These are phyloP conservation scores for Zygothrica quintamaculata DNA, from an alignment of 2,888 invertebrate species.

Conservation along the genomic window DNA sequence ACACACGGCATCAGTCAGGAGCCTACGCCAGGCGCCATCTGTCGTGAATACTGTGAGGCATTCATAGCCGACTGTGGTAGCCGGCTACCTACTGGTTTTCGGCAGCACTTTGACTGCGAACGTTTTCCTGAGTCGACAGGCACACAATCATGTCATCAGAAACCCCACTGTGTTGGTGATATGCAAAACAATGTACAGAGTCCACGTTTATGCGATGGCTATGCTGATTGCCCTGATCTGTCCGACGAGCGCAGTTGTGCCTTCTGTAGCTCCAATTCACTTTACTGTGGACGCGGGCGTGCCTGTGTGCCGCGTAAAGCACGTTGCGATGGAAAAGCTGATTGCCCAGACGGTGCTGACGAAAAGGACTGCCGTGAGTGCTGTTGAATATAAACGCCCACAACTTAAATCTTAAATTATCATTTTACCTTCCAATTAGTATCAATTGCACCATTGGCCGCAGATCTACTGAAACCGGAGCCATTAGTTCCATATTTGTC, in stretches of 20 bases:
- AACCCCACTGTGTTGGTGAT: slow-evolving; percentile 92
- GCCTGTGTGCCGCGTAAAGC: slow-evolving; percentile 89
- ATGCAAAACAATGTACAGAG: slow-evolving; percentile 91
- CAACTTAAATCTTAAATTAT: slow-evolving; percentile 84
- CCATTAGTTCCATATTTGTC: slow-evolving; percentile 89
- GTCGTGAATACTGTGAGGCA: slow-evolving; percentile 93
- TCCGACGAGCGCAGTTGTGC: slow-evolving; percentile 92
- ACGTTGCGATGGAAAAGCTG: slow-evolving; percentile 92
- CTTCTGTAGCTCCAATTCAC: slow-evolving; percentile 89
- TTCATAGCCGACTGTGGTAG: slow-evolving; percentile 93
- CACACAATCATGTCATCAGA: slow-evolving; percentile 89
- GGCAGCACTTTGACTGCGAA: slow-evolving; percentile 90
- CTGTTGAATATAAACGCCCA: slow-evolving; percentile 94
- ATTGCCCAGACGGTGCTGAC: slow-evolving; percentile 94
- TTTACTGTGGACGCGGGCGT: slow-evolving; percentile 92
- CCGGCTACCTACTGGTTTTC: slow-evolving; percentile 89
- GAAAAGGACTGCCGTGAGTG: slow-evolving; percentile 94
- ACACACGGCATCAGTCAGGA: slow-evolving; percentile 86
- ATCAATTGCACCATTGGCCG: slow-evolving; percentile 89
- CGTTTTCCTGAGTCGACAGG: slow-evolving; percentile 92
- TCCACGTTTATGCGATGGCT: slow-evolving; percentile 92
- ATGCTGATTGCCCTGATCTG: slow-evolving; percentile 93
- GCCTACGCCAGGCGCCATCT: slow-evolving; percentile 85
- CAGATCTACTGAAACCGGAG: slow-evolving; percentile 87
- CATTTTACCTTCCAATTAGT: slow-evolving; percentile 85